These are phyloP conservation scores for Coelopa pilipes DNA, from an alignment of 2,888 invertebrate species.

Conservation along the genomic window DNA sequence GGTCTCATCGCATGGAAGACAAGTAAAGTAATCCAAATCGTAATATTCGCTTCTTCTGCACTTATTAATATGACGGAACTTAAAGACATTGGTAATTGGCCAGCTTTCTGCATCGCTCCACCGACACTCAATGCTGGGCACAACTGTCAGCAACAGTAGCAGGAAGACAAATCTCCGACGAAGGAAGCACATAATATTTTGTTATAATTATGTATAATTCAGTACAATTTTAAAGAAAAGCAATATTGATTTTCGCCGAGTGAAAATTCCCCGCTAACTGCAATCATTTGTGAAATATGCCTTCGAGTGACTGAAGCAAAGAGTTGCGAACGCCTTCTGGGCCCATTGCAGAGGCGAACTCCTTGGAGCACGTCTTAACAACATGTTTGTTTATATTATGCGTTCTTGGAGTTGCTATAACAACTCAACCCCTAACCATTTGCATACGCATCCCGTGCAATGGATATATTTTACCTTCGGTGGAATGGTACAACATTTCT, in stretches of 20 bases:
- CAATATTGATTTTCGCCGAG: not conserved
- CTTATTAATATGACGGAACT: slow-evolving; percentile 50
- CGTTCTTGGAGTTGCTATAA: slow-evolving; percentile 57
- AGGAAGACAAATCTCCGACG: slow-evolving; percentile 43
- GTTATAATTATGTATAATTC: not conserved
- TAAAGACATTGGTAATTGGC: slow-evolving; percentile 47
- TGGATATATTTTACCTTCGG: not conserved
- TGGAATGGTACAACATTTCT: too few relatives aligned
- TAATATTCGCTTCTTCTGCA: slow-evolving; percentile 69
- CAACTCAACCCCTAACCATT: slow-evolving; percentile 51
- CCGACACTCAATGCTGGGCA: slow-evolving; percentile 36
- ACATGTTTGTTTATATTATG: slow-evolving; percentile 48
- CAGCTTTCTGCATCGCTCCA: slow-evolving; percentile 37
- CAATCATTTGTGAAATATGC: slow-evolving; percentile 29
- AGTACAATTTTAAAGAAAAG: slow-evolving; percentile 33
- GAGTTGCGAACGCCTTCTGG: not conserved
- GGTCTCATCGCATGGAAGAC: slow-evolving; percentile 65
- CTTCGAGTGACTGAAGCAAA: not conserved
- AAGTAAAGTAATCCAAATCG: slow-evolving; percentile 68
- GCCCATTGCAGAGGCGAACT: not conserved
- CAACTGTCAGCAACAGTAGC: slow-evolving; percentile 24
- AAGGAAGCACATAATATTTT: slow-evolving; percentile 43
- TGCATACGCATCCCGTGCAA: not conserved
- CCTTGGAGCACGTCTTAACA: slow-evolving; percentile 17
- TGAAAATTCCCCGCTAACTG: slow-evolving; percentile 49